Conservation (phyloP, 2,888 invertebrate genomes). For the Xanthorhoe spadicearia region DNA sequence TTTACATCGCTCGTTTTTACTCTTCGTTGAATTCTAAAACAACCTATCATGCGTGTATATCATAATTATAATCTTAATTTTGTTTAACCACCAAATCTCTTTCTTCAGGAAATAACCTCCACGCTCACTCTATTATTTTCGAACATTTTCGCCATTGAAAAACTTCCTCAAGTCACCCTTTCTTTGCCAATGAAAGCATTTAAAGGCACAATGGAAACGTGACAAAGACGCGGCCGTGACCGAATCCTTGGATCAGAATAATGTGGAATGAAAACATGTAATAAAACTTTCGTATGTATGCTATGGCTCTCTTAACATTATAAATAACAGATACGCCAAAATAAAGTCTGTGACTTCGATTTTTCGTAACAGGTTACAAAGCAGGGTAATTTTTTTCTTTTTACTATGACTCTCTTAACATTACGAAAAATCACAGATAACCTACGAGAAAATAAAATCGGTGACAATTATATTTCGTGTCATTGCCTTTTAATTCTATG, state of each 20-base stretch:
- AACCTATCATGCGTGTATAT: too few relatives aligned
- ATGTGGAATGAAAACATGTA: conserved; percentile 1
- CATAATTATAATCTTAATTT: not conserved
- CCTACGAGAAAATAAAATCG: too few relatives aligned
- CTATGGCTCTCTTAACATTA: not conserved
- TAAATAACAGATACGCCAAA: too few relatives aligned
- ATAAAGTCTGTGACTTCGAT: too few relatives aligned
- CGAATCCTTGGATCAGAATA: conserved; percentile 13
- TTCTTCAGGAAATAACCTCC: not conserved
- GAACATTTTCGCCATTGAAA: not conserved
- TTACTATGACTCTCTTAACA: too few relatives aligned
- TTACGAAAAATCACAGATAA: too few relatives aligned
- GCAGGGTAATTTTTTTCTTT: too few relatives aligned
- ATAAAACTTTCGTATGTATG: not conserved
- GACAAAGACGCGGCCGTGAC: conserved; percentile 27
- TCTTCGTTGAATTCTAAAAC: too few relatives aligned
- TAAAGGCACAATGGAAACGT: conserved; percentile 28
- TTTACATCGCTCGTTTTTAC: too few relatives aligned
- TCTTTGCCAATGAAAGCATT: conserved; percentile 28
- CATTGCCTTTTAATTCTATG: too few relatives aligned
- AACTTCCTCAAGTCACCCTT: conserved; percentile 10
- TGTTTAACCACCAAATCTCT: not conserved
- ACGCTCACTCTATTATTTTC: not conserved
- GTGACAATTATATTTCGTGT: too few relatives aligned
- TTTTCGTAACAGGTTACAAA: too few relatives aligned